phyloP scores from a whole-genome alignment of 1,140 invertebrate species.

The Aphelinus certus region DNA sequence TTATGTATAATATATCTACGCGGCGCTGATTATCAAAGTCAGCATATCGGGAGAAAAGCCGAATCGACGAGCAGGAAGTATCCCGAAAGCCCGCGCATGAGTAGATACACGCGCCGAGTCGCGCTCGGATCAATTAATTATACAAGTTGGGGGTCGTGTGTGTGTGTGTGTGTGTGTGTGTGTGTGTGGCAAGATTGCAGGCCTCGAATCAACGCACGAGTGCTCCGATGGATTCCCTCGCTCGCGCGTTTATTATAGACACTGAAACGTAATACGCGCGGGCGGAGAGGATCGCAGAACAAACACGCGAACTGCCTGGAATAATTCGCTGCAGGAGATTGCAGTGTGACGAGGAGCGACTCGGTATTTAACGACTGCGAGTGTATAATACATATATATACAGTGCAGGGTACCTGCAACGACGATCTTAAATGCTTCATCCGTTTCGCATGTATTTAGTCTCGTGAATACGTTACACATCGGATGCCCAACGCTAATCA shows the following conservation, averaged over 20 bases:
- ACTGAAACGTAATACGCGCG: slow-evolving; percentile 3
- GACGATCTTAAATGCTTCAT: slow-evolving; percentile 10
- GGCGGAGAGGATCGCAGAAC: not conserved
- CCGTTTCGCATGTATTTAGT: not conserved
- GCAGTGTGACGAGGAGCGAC: not conserved
- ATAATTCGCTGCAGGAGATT: slow-evolving; percentile 26
- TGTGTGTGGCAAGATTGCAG: not conserved
- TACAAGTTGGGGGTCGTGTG: no score
- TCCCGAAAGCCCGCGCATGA: no score
- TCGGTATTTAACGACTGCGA: slow-evolving; percentile 5
- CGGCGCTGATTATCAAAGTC: no score
- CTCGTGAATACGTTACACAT: slow-evolving; percentile 6
- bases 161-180: no score
- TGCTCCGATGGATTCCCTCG: not conserved
- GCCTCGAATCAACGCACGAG: not conserved
- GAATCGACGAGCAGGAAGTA: no score
- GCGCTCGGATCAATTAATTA: no score
- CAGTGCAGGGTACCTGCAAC: not conserved
- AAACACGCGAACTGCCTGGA: slow-evolving; percentile 8
- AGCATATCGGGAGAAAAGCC: no score
- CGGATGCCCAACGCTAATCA: slow-evolving; percentile 1
- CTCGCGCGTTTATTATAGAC: slow-evolving; percentile 1
- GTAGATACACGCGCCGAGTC: no score
- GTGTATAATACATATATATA: not conserved
- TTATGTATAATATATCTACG: no score